Evolutionary conservation across 2,113 vertebrate genomes (phyloP), one percentile per base, ranked within the genome.

Genomic region (Pavo muticus): DNA sequence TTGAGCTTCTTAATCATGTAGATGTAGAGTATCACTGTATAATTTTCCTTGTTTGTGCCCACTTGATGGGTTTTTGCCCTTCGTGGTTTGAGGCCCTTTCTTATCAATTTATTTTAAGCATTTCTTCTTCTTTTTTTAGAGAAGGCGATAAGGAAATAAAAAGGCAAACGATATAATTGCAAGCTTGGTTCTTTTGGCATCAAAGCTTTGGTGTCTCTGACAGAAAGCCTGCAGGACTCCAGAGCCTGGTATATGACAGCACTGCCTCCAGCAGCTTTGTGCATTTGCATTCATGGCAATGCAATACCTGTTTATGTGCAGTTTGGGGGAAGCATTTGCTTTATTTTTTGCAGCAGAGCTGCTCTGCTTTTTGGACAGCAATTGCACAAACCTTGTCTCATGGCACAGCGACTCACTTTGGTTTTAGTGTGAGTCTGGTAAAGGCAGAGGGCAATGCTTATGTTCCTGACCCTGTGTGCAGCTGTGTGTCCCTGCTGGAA

Each of bases 1-100:
- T 95, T 91, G 64, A 88, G 86, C 57, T 90, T 76, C 60, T 82
- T 81, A 83, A 78, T 91, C 44, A 10, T 42, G 35, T 39, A 68
- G 74, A 60, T 29, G 77, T 25, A 45, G 32, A 16, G 20, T 25
- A n/a, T 84, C 17, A 39, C 89, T 77, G 61, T 61, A 45, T 23
- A 42, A 20, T 87, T 87, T 84, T 68, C 44, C 9, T 32, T 79
- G 59, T 35, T 32, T 56, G 13, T 52, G 73, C 77, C 73, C 83
- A 67, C 54, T 81, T 80, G 57, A 91, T 60, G 39, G 7, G 9
- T 87, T 91, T 91, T 88, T 86, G 60, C 68, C 37, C 32, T 44
- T 65, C 77, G 76, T 87, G 69, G 39, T 87, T 89, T 29, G 73
- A 93, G 81, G 45, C 7, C 3, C 4, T 83, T 87, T 59, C 57